Evolutionary conservation across 2,797 vertebrate species (phyloP).

Genomic region (Hybognathus amarus): DNA sequence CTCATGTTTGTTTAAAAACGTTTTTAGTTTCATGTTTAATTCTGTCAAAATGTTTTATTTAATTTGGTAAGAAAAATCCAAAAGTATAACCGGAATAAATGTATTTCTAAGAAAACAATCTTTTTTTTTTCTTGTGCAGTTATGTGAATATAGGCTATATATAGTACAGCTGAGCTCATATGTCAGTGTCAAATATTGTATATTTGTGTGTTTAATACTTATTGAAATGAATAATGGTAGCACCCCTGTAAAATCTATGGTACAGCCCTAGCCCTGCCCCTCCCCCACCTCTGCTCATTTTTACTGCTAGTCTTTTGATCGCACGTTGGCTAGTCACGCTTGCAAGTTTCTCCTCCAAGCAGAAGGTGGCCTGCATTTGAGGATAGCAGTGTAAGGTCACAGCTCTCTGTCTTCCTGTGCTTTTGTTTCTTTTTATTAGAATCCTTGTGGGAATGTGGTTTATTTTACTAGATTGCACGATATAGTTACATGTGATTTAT

Average conservation of each 20-base stretch:
- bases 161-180: not conserved
- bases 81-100: not conserved
- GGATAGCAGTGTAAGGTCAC: conserved; percentile 32
- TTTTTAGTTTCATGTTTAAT: not conserved
- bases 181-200: not conserved
- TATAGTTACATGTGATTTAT: not conserved
- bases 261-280: conserved; percentile 4
- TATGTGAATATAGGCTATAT: not conserved
- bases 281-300: conserved; percentile 19
- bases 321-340: conserved; percentile 29
- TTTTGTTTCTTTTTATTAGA: conserved; percentile 7
- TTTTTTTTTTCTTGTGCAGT: not conserved
- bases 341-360: conserved; percentile 45
- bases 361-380: conserved; percentile 43
- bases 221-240: not conserved
- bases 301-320: conserved; percentile 21
- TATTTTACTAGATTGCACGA: not conserved
- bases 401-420: conserved; percentile 18
- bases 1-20: not conserved
- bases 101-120: not conserved
- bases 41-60: not conserved
- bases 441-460: not conserved
- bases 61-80: not conserved
- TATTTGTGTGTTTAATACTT: not conserved
- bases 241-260: conserved; percentile 21